These are phyloP conservation scores for Pogoniulus pusillus DNA, from an alignment of 2,797 vertebrate genomes.

Conservation along the genomic window DNA sequence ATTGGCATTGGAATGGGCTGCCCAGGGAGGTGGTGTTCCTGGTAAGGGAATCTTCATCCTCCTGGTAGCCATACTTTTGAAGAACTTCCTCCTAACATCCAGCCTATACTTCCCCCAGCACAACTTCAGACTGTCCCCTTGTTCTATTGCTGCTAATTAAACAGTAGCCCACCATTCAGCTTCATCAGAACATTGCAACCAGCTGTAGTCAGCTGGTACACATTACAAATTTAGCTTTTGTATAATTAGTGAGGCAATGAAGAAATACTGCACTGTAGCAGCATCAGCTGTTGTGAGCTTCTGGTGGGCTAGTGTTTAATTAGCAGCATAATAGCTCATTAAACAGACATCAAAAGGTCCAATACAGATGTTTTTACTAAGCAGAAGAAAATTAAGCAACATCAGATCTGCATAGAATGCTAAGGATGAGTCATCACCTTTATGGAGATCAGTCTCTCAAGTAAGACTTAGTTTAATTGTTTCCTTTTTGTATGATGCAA, in stretches of 20 bases:
- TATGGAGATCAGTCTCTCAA: neutral
- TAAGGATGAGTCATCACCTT: conserved; percentile 18
- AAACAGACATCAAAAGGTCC: conserved; percentile 64
- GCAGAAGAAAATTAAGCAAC: conserved; percentile 65
- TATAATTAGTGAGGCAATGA: conserved; percentile 72
- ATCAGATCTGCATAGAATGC: conserved; percentile 43
- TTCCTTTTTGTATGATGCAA: neutral
- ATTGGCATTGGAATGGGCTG: too few relatives aligned
- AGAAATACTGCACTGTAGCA: conserved; percentile 34
- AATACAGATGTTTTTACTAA: conserved; percentile 49
- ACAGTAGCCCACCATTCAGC: too few relatives aligned
- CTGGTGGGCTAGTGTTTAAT: conserved; percentile 71
- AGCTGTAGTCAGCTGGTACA: conserved; percentile 5
- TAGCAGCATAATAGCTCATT: conserved; percentile 75
- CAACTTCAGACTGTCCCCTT: too few relatives aligned
- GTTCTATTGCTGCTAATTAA: too few relatives aligned
- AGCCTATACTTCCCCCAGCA: too few relatives aligned
- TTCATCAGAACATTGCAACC: neutral
- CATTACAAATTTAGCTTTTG: conserved; percentile 69
- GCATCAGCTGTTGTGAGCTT: conserved; percentile 56
- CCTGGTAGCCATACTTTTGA: too few relatives aligned
- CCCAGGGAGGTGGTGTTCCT: too few relatives aligned
- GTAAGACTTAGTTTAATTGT: neutral
- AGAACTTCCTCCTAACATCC: too few relatives aligned
- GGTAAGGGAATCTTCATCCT: too few relatives aligned